Evolutionary conservation across 2,888 invertebrate species (phyloP).

Genomic region (Plagodis dolabraria): DNA sequence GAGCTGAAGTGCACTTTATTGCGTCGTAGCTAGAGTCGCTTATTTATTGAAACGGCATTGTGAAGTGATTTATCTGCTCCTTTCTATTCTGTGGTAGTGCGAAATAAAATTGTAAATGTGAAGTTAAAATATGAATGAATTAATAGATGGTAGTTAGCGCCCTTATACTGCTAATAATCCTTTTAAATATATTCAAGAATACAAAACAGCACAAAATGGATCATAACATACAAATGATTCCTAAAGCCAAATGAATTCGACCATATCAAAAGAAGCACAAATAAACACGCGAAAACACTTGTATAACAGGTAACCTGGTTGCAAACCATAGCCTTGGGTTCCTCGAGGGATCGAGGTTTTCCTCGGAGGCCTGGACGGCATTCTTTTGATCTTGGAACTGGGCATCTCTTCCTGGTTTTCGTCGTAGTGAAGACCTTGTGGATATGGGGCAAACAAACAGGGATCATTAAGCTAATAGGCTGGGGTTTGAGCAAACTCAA

Average conservation of each 20-base stretch:
- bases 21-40: no score
- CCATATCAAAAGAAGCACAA: constrained; percentile 22
- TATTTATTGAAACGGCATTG: no score
- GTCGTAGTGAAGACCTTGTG: constrained; percentile 93
- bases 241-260: neutral
- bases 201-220: no score
- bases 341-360: constrained; percentile 89
- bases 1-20: no score
- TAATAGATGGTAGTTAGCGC: no score
- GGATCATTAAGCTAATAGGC: constrained; percentile 38
- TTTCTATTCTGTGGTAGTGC: no score
- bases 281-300: constrained; percentile 31
- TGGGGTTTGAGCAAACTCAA: neutral
- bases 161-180: no score
- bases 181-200: no score
- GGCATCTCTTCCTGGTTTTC: constrained; percentile 85
- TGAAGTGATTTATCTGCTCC: no score
- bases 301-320: constrained; percentile 61
- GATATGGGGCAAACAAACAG: constrained; percentile 36
- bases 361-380: constrained; percentile 89
- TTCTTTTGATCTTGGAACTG: constrained; percentile 72
- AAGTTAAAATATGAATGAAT: no score
- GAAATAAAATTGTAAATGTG: no score
- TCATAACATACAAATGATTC: no score
- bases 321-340: constrained; percentile 71